These are phyloP conservation scores for Ianthella basta DNA, from an alignment of 37 sponge, comb jelly and placozoan genomes.

Conservation along the genomic window DNA sequence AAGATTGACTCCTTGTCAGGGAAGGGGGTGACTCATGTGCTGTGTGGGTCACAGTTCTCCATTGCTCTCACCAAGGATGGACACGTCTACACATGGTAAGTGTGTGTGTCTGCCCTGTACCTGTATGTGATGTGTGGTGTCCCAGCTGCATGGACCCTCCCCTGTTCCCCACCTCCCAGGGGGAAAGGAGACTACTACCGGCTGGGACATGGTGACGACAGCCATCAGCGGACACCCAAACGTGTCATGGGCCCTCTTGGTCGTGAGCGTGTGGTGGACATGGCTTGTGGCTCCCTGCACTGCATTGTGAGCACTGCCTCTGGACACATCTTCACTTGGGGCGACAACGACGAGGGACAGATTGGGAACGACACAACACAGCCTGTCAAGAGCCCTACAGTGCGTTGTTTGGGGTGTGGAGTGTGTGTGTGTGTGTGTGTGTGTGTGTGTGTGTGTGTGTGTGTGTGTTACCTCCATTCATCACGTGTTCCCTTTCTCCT, in stretches of 20 bases:
- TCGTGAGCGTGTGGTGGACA: slow-evolving; percentile 71
- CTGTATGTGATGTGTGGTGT: background rate
- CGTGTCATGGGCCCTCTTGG: slow-evolving; percentile 75
- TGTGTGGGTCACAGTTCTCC: slow-evolving; percentile 98
- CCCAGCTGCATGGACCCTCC: too few species aligned
- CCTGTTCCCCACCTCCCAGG: slow-evolving; percentile 42
- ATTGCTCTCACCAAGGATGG: slow-evolving; percentile 86
- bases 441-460: slow-evolving; percentile 25
- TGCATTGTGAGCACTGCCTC: slow-evolving; percentile 80
- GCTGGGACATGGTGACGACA: slow-evolving; percentile 92
- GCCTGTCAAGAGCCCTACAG: slow-evolving; percentile 68
- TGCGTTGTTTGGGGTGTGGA: background rate
- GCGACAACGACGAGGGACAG: slow-evolving; percentile 98
- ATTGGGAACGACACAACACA: slow-evolving; percentile 85
- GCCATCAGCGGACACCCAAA: slow-evolving; percentile 85
- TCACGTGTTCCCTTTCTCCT: background rate
- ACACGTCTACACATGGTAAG: slow-evolving; percentile 93
- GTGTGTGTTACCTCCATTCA: background rate
- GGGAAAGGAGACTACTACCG: slow-evolving; percentile 97
- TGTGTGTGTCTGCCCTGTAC: background rate
- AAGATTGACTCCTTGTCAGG: slow-evolving; percentile 70
- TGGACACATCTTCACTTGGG: slow-evolving; percentile 93
- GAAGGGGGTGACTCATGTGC: slow-evolving; percentile 71
- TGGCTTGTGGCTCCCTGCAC: slow-evolving; percentile 91
- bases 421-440: background rate